These are phyloP conservation scores for Cathartes aura DNA, from an alignment of 2,113 vertebrate genomes.

Conservation along the genomic window DNA sequence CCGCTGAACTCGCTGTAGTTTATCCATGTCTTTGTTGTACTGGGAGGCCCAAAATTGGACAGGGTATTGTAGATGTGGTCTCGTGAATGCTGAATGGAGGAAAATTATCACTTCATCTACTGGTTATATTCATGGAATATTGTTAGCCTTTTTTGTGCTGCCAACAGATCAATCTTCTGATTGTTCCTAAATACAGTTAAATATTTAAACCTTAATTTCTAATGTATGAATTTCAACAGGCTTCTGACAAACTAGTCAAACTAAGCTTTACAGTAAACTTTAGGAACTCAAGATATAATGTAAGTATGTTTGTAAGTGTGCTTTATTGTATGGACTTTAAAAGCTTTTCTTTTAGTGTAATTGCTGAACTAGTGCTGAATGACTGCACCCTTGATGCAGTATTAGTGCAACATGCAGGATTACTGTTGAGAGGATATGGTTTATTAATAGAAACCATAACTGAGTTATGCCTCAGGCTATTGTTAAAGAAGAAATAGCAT, in stretches of 20 bases:
- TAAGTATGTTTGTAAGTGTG: background rate
- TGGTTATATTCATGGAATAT: background rate
- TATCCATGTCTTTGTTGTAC: background rate
- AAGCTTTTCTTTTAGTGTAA: background rate
- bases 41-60: background rate
- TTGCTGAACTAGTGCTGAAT: background rate
- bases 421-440: background rate
- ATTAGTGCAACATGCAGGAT: background rate
- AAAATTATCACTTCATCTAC: background rate
- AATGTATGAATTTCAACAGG: background rate
- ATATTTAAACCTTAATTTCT: background rate
- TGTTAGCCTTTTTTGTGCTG: background rate
- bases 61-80: background rate
- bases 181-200: background rate
- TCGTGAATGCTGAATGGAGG: background rate
- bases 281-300: background rate
- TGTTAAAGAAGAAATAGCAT: background rate
- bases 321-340: background rate
- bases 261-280: background rate
- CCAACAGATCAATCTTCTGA: background rate
- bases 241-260: background rate
- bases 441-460: background rate
- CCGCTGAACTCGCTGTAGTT: background rate
- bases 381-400: background rate
- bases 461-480: background rate